Evolutionary conservation across 2,797 vertebrate species (phyloP).

Genomic region (Philypnodon macrostomus): DNA sequence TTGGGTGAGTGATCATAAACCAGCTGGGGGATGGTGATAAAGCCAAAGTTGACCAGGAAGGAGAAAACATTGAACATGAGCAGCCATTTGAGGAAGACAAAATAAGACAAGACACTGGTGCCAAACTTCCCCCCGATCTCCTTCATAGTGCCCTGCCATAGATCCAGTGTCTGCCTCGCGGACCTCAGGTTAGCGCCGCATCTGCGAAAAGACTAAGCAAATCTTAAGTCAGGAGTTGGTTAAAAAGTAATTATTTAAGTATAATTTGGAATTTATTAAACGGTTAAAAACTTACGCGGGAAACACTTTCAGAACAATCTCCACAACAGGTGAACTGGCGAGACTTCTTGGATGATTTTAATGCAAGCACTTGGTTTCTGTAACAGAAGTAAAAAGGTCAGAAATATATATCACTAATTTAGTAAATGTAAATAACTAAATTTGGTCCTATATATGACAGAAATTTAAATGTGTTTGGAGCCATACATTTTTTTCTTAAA

Average conservation of each 20-base stretch:
- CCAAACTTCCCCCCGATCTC: constrained; percentile 89
- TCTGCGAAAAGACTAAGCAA: constrained; percentile 77
- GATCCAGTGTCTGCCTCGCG: constrained; percentile 55
- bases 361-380: constrained; percentile 82
- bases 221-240: neutral
- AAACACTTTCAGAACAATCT: constrained; percentile 72
- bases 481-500: no score
- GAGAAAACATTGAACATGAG: constrained; percentile 90
- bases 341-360: constrained; percentile 57
- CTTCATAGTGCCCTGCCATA: constrained; percentile 87
- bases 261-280: neutral
- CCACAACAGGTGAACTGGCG: constrained; percentile 57
- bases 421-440: no score
- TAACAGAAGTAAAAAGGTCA: no score
- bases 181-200: constrained; percentile 69
- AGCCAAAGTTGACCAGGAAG: constrained; percentile 91
- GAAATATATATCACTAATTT: no score
- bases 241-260: no score
- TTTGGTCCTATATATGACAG: no score
- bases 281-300: constrained; percentile 75
- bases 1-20: constrained; percentile 52
- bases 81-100: constrained; percentile 91
- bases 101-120: constrained; percentile 91
- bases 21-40: constrained; percentile 88
- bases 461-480: no score